These are phyloP conservation scores for Alfaro cultratus DNA, from an alignment of 2,797 vertebrate species.

Conservation along the genomic window DNA sequence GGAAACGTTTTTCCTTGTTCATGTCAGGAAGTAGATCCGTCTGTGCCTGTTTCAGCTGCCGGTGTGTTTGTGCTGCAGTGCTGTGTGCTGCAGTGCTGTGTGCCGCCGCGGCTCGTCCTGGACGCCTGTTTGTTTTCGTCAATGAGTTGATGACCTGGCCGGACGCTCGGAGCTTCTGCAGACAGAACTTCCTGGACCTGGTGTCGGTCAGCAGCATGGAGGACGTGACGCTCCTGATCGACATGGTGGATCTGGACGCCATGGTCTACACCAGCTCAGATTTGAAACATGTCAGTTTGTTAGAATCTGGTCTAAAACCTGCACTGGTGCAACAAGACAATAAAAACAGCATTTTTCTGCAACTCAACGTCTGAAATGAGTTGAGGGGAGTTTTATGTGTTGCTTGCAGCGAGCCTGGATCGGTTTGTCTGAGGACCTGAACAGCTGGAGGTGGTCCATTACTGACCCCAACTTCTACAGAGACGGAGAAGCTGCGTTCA, in stretches of 20 bases:
- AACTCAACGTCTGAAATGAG: neutral
- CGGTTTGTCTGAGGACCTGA: slow-evolving; percentile 38
- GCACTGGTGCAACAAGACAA: no score
- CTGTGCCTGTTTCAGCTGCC: no score
- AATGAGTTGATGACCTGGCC: slow-evolving; percentile 6
- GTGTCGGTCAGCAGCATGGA: slow-evolving; percentile 31
- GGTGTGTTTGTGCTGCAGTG: slow-evolving; percentile 11
- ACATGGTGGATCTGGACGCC: neutral
- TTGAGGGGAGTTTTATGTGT: neutral
- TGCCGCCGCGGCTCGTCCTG: neutral
- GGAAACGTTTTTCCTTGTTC: no score
- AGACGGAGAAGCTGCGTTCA: neutral
- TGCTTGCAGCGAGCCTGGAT: slow-evolving; percentile 42
- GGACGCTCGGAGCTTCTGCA: slow-evolving; percentile 32
- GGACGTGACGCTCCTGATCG: slow-evolving; percentile 14
- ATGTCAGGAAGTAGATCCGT: no score
- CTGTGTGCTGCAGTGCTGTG: slow-evolving; percentile 23
- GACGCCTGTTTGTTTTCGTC: slow-evolving; percentile 23
- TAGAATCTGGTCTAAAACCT: no score
- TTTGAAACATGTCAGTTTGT: neutral
- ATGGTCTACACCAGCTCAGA: neutral
- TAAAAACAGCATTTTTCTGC: neutral
- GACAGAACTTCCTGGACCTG: slow-evolving; percentile 32
- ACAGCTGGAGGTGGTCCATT: slow-evolving; percentile 55
- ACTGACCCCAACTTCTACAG: slow-evolving; percentile 14